Base-by-base conservation (phyloP, 2,888 invertebrate genomes). In the Macrosoma leucophasiata region DNA sequence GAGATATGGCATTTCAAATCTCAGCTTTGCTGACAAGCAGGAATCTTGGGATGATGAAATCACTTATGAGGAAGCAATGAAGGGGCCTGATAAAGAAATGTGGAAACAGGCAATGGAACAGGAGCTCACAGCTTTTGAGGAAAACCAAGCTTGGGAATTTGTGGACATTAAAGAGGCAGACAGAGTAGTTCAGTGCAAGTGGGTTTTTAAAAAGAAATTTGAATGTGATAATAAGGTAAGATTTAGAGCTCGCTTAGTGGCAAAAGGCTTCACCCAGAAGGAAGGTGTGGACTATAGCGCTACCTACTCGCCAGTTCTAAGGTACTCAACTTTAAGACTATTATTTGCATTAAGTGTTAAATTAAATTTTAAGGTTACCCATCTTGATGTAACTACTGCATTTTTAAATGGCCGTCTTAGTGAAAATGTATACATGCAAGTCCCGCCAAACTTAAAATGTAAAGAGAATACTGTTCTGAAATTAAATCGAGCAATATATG, bases 161-260 rank as follows among this genome's bases (percentile, higher is more conserved):
- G 33, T 28, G 17, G 26, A 33, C 13, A 29, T 28, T n/a, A 23
- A 25, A 13, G 13, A 13, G 3, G 13, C 23, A n/a, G 21, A 13
- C 4, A 29, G 13, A 11, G 33, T 38, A n/a, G 33, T 37, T 5
- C 29, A 36, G 24, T 13, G 19, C 17, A 35, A 21, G 26, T 37
- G 37, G 31, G 32, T 33, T n/a, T 29, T 29, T 24, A 38, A 29
- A 12, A 41, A 37, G 24, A 25, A 39, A 14, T 30, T 12, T 17
- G 14, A 30, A 3, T 24, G 23, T 33, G 23, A 28, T 13, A 17
- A 22, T 23, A 18, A 29, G 3, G 31, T 31, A n/a, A 4, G 12
- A 2, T 17, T 9, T 4, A 22, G 9, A 11, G 23, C 30, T 18
- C 50, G 33, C 44, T 59, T 63, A 62, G 33, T 34, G 3, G 33